A percentile compares a stretch with the other conserved stretches of the same genome.
Evolutionary conservation across 2,113 vertebrate genomes (phyloP).

Genomic region (Sturnira hondurensis): DNA sequence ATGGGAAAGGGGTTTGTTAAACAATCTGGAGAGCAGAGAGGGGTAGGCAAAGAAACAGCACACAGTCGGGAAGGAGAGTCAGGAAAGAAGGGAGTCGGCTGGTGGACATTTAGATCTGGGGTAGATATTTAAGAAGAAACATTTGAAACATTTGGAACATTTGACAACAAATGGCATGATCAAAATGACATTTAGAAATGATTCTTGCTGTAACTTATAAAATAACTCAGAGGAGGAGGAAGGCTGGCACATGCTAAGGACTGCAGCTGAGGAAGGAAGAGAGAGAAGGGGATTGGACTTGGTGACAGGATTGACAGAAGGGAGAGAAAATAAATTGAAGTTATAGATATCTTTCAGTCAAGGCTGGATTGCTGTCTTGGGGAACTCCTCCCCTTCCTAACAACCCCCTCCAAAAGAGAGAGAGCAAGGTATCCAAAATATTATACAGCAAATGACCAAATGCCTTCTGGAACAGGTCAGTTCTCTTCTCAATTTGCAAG

Average conservation of each 20-base stretch:
- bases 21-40: not conserved
- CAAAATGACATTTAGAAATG: constrained; percentile 26
- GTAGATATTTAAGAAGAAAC: not conserved
- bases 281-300: not conserved
- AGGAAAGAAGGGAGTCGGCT: not conserved
- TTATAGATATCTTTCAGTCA: not conserved
- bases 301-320: not conserved
- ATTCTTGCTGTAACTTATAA: not conserved
- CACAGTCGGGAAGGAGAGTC: not conserved
- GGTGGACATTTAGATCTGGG: not conserved
- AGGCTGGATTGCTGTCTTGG: not conserved
- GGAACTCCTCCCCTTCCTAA: not conserved
- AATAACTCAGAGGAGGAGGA: not conserved
- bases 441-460: not conserved
- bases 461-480: not conserved
- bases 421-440: not conserved
- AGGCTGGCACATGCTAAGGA: not conserved
- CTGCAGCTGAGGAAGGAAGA: not conserved
- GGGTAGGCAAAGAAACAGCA: not conserved
- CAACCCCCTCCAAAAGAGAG: not conserved
- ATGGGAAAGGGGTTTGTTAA: not conserved
- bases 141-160: constrained; percentile 18
- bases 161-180: not conserved
- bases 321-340: not conserved
- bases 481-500: not conserved